Conservation (phyloP, 2,113 vertebrate species). For the Nothobranchius kuhntae region DNA sequence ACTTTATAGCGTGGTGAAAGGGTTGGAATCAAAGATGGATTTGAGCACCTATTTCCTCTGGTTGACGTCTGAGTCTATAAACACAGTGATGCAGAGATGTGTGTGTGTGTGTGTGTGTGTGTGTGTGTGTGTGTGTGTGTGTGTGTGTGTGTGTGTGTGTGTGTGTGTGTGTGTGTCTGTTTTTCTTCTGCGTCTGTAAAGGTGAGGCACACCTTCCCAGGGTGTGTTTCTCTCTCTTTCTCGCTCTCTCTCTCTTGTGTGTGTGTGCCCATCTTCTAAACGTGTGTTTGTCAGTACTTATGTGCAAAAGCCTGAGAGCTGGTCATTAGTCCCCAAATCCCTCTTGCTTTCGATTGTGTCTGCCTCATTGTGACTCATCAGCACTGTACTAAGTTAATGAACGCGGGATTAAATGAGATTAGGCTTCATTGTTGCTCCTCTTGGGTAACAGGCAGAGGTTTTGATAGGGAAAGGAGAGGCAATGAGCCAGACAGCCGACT, state of each 20-base stretch:
- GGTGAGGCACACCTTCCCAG: constrained; percentile 48
- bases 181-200: constrained; percentile 33
- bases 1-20: too few relatives aligned
- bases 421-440: constrained; percentile 46
- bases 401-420: constrained; percentile 55
- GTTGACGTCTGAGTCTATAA: too few relatives aligned
- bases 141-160: constrained; percentile 47
- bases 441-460: constrained; percentile 57
- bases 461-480: constrained; percentile 68
- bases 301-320: constrained; percentile 27
- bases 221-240: constrained; percentile 52
- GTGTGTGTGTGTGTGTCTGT: constrained; percentile 47
- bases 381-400: constrained; percentile 28
- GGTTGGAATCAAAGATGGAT: not conserved
- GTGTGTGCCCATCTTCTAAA: not conserved
- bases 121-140: constrained; percentile 54
- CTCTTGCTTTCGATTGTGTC: constrained; percentile 73
- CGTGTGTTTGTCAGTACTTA: constrained; percentile 18
- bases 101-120: not conserved
- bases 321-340: constrained; percentile 43
- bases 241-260: too few relatives aligned
- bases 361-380: constrained; percentile 63
- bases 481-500: constrained; percentile 45
- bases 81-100: not conserved
- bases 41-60: not conserved